Conservation (phyloP, 1,140 invertebrate genomes). For the Asobara japonica region DNA sequence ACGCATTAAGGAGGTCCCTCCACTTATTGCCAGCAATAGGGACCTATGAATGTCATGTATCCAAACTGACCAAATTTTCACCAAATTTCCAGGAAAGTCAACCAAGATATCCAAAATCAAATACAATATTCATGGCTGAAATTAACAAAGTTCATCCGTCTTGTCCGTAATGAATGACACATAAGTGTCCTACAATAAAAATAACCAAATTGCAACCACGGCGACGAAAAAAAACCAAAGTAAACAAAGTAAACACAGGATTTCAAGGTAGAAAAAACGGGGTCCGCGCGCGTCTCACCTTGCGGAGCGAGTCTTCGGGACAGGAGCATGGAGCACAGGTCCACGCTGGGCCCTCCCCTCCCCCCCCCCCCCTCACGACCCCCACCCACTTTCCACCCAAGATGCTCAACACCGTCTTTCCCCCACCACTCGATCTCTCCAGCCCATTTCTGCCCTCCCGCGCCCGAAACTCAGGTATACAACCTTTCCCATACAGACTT, state of each 20-base stretch:
- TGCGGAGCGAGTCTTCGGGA: constrained; percentile 63
- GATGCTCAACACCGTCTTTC: constrained; percentile 13
- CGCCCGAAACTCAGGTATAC: not conserved
- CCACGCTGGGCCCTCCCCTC: constrained; percentile 55
- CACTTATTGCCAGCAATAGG: too few species aligned
- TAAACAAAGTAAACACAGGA: constrained; percentile 10
- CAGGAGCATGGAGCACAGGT: constrained; percentile 61
- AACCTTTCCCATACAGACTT: not conserved
- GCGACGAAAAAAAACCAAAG: not conserved
- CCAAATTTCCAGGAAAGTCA: too few species aligned
- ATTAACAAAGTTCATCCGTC: too few species aligned
- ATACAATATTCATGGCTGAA: too few species aligned
- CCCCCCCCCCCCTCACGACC: constrained; percentile 37
- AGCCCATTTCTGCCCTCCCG: constrained; percentile 20
- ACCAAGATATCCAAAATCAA: too few species aligned
- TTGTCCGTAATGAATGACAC: too few species aligned
- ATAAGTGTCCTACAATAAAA: too few species aligned
- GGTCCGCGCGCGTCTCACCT: constrained; percentile 58
- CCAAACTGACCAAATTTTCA: too few species aligned
- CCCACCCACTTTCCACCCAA: constrained; percentile 49
- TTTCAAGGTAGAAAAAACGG: not conserved
- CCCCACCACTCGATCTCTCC: constrained; percentile 30
- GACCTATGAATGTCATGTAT: too few species aligned
- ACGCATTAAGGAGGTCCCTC: too few species aligned
- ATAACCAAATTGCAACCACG: not conserved